Conservation (phyloP, 2,797 vertebrate species). For the Carcharodon carcharias region DNA sequence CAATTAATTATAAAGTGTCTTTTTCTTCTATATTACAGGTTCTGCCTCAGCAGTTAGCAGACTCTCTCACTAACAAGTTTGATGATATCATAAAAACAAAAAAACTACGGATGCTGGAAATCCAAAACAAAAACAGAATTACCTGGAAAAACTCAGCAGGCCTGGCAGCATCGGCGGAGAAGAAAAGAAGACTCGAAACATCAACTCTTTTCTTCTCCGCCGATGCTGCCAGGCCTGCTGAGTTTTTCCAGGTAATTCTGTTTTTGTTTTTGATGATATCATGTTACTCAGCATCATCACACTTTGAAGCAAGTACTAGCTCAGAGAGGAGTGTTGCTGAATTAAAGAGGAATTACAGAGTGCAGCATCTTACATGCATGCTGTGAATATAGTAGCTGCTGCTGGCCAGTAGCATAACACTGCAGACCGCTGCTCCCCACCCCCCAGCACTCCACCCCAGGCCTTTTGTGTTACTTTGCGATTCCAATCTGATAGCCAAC, state of each 20-base stretch:
- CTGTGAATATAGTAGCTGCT: not conserved
- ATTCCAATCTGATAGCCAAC: not conserved
- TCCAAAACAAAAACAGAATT: too few species aligned
- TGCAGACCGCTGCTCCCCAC: too few species aligned
- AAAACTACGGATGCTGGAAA: too few species aligned
- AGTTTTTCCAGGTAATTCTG: too few species aligned
- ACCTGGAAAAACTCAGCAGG: too few species aligned
- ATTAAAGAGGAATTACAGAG: not conserved
- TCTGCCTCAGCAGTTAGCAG: not conserved
- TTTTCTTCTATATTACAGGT: not conserved
- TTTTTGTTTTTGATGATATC: not conserved
- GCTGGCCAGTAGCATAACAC: not conserved
- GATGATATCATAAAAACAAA: not conserved
- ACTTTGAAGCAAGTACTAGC: not conserved
- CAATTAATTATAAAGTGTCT: not conserved
- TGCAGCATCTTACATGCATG: not conserved
- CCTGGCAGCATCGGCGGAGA: too few species aligned
- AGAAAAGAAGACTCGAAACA: too few species aligned
- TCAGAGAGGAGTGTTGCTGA: too few species aligned
- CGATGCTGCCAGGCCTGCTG: too few species aligned
- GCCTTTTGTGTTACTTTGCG: not conserved
- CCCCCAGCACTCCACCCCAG: not conserved
- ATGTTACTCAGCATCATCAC: not conserved
- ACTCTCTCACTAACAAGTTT: not conserved
- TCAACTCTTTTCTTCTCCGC: too few species aligned